These are phyloP conservation scores for Patella ulyssiponensis DNA, from an alignment of 2,888 invertebrate genomes.

Conservation along the genomic window DNA sequence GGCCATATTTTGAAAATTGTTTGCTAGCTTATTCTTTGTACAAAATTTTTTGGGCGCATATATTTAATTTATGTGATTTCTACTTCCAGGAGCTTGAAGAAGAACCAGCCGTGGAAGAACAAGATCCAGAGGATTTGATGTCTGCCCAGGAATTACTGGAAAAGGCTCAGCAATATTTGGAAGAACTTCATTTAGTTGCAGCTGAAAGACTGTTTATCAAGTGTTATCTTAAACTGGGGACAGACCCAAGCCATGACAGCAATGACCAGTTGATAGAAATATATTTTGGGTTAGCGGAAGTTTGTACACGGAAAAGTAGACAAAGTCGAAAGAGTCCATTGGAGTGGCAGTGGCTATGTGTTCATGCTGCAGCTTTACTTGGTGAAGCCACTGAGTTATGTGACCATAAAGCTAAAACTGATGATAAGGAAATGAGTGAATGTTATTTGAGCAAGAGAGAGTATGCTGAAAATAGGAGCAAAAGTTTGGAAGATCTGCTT, in stretches of 20 bases:
- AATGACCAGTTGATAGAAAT: slow-evolving; percentile 53
- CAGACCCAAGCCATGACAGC: slow-evolving; percentile 48
- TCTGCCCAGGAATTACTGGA: slow-evolving; percentile 36
- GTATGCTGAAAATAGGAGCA: slow-evolving; percentile 50
- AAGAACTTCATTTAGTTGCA: slow-evolving; percentile 49
- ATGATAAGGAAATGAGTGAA: slow-evolving; percentile 48
- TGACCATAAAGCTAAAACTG: slow-evolving; percentile 4
- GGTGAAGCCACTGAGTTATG: slow-evolving; percentile 61
- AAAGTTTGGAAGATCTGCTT: slow-evolving; percentile 58
- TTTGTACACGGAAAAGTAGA: slow-evolving; percentile 56
- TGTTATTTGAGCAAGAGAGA: slow-evolving; percentile 58
- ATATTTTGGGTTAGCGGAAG: slow-evolving; percentile 58
- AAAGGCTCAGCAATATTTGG: slow-evolving; percentile 33
- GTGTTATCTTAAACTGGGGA: slow-evolving; percentile 51
- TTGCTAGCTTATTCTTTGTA: background rate
- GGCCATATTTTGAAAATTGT: no score
- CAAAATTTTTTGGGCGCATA: no score
- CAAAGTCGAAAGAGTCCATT: slow-evolving; percentile 61
- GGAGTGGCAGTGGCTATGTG: slow-evolving; percentile 65
- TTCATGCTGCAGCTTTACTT: slow-evolving; percentile 62
- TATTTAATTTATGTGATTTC: no score
- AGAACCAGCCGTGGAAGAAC: slow-evolving; percentile 18
- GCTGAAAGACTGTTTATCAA: slow-evolving; percentile 58
- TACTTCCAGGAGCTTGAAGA: slow-evolving; percentile 18
- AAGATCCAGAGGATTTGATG: slow-evolving; percentile 34